Evolutionary conservation across 2,888 invertebrate genomes (phyloP).

Genomic region (Megaustenia siamemsis): DNA sequence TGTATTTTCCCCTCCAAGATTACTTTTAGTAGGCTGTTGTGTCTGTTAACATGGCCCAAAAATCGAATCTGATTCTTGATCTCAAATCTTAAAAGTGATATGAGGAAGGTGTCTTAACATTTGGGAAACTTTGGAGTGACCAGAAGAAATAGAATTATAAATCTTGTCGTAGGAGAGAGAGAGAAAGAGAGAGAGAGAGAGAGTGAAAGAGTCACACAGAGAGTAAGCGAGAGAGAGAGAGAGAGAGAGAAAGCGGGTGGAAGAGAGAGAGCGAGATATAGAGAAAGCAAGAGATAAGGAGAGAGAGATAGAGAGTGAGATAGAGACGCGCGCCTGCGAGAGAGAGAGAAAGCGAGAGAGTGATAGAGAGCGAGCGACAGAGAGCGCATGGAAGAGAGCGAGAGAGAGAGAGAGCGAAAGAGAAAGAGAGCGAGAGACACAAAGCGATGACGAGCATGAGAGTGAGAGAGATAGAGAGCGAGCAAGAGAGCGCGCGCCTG

Average conservation of each 20-base stretch:
- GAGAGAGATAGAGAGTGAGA: neutral
- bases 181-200: no score
- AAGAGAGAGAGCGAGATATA: neutral
- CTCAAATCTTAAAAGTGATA: no score
- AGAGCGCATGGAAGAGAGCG: neutral
- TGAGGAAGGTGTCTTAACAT: no score
- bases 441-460: neutral
- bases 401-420: neutral
- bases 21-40: no score
- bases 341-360: neutral
- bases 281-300: neutral
- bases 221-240: neutral
- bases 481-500: neutral
- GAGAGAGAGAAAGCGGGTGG: neutral
- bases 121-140: no score
- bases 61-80: no score
- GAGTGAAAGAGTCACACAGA: no score
- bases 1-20: no score
- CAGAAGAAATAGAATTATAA: no score
- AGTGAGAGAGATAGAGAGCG: neutral
- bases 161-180: no score
- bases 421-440: neutral
- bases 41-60: no score
- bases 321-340: no score
- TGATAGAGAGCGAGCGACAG: neutral